Percentiles rank a stretch among this genome's conserved stretches.
phyloP scores from a whole-genome alignment of 2,113 vertebrate species.

The Otus sunia region DNA sequence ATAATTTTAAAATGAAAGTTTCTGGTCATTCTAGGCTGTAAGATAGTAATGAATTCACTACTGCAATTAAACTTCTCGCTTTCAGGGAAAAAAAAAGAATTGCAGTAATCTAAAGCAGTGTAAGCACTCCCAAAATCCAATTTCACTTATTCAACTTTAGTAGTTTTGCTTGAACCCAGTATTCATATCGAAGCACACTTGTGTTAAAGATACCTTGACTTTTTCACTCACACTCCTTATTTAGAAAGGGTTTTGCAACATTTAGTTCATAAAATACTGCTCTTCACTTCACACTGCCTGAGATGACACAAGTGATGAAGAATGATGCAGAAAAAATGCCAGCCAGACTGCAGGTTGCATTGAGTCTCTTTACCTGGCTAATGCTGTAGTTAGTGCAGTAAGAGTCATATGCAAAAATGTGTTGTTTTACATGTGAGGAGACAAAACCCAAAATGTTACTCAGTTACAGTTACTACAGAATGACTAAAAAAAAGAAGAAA shows the following conservation, averaged over 20 bases:
- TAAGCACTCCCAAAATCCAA: not conserved
- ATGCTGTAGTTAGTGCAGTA: not conserved
- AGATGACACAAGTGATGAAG: not conserved
- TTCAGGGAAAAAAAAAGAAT: not conserved
- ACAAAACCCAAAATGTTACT: not conserved
- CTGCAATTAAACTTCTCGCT: not conserved
- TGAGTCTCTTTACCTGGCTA: not conserved
- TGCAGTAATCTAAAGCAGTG: not conserved
- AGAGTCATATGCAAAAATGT: not conserved
- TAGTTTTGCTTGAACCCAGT: not conserved
- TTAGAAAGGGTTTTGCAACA: not conserved
- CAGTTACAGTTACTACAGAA: not conserved
- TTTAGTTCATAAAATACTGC: not conserved
- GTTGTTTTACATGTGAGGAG: not conserved
- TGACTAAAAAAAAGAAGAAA: not conserved
- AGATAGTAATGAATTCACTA: not conserved
- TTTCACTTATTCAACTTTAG: not conserved
- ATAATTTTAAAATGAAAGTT: not conserved
- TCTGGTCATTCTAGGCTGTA: not conserved
- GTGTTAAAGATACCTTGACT: not conserved
- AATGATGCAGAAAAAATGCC: not conserved
- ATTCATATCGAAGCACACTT: not conserved
- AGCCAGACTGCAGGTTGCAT: not conserved
- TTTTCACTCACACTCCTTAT: not conserved
- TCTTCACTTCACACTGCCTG: not conserved